Evolutionary conservation across 1,140 invertebrate species (phyloP), one percentile per base, ranked within the genome.

Genomic region (Drosophila tristis): DNA sequence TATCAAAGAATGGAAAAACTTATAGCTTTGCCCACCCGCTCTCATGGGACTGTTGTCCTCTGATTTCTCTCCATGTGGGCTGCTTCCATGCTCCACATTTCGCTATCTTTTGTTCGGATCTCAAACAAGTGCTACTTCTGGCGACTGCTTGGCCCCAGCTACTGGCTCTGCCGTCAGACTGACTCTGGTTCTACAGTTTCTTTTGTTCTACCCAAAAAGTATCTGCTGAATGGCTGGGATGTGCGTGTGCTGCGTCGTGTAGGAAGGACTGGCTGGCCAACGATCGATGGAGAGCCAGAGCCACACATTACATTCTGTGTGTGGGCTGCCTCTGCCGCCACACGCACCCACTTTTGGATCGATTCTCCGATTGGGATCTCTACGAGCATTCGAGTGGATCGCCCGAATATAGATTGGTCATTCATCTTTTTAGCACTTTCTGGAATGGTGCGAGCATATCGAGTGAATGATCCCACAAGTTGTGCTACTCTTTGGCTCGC

Each of bases 51-150:
- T 57, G 25, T 45, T 49, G 26, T 35, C 20, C 25, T 45, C 13
- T 45, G 39, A 44, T 54, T 63, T 55, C 25, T 25, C 11, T 26
- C 20, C 16, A 56, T 75, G 82, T 78, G 74, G 81, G 84, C 47
- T 63, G 82, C 11, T 39, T 35, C 61, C 85, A 78, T 81, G 81
- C 78, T 86, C 81, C 61, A 87, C 67, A 71, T 84, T 56, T 72
- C 59, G 51, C 59, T 80, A 81, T 81, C 68, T 82, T 26, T 59
- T 81, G 51, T 82, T 47, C 73, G 59, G 50, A 82, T 81, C 67
- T 79, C 58, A 45, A 65, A 64, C 75, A 84, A 82, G 80, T 84
- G 80, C 80, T 82, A 79, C 79, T 82, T 82, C 62, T 60, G 55
- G 76, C 70, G 64, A 71, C 78, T 66, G 76, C 62, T 74, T 59